Conservation (phyloP, 2,888 invertebrate species). For the Cosmorhoe ocellata region DNA sequence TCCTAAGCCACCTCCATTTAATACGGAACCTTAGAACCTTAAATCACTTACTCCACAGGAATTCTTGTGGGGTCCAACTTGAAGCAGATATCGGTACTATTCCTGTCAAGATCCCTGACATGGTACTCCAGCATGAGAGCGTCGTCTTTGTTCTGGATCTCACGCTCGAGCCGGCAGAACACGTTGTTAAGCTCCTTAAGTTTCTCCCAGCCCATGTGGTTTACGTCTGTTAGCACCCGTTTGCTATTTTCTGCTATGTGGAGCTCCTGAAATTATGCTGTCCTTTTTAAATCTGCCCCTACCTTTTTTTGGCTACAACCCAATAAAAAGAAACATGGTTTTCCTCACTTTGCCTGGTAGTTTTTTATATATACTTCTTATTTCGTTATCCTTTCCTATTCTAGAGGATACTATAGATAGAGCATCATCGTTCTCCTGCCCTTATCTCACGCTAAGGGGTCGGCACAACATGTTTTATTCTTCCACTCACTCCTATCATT, state of each 20-base stretch:
- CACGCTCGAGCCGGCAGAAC: conserved; percentile 86
- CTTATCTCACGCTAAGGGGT: too few relatives aligned
- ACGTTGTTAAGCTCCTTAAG: conserved; percentile 88
- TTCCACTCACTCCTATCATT: too few relatives aligned
- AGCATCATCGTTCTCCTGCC: too few relatives aligned
- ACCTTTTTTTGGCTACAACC: too few relatives aligned
- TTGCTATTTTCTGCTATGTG: conserved; percentile 75
- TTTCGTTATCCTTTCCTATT: too few relatives aligned
- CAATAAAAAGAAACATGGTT: too few relatives aligned
- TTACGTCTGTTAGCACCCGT: conserved; percentile 67
- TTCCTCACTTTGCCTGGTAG: too few relatives aligned
- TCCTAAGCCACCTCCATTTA: too few relatives aligned
- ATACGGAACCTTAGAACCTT: background rate
- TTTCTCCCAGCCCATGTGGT: conserved; percentile 88
- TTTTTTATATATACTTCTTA: too few relatives aligned
- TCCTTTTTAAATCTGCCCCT: too few relatives aligned
- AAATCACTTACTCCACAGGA: conserved; percentile 63
- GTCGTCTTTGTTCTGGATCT: conserved; percentile 91
- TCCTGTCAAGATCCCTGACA: conserved; percentile 88
- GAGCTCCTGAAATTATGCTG: conserved; percentile 55
- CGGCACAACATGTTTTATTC: too few relatives aligned
- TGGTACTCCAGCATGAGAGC: conserved; percentile 88
- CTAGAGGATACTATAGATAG: too few relatives aligned
- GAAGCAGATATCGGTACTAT: conserved; percentile 90
- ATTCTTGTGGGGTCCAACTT: conserved; percentile 91